Evolutionary conservation across 1,140 invertebrate genomes (phyloP).

Genomic region (Trachymyrmex cornetzi): DNA sequence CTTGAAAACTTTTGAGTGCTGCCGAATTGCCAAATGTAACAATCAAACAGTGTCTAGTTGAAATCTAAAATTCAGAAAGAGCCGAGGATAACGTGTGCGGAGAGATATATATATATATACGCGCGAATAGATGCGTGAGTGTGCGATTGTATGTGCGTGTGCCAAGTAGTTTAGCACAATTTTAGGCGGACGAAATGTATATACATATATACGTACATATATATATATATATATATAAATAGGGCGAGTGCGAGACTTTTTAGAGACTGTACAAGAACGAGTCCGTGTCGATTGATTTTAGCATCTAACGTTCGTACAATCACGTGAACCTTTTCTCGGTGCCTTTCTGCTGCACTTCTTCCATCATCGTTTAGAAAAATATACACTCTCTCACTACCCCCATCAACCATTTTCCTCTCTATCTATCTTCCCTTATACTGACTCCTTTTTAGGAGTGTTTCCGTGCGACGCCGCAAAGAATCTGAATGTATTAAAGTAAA

Average conservation of each 20-base stretch:
- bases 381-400: conserved; percentile 41
- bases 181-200: conserved; percentile 39
- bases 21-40: conserved; percentile 85
- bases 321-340: conserved; percentile 79
- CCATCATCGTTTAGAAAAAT: conserved; percentile 68
- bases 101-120: conserved; percentile 21
- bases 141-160: neutral
- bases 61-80: conserved; percentile 52
- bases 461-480: conserved; percentile 29
- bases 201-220: neutral
- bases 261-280: conserved; percentile 58
- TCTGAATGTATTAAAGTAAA: neutral
- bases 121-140: conserved; percentile 15
- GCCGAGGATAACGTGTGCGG: neutral
- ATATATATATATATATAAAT: neutral
- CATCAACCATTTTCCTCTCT: conserved; percentile 12
- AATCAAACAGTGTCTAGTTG: conserved; percentile 82
- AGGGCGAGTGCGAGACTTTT: conserved; percentile 45
- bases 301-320: conserved; percentile 56
- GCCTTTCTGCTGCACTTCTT: conserved; percentile 80
- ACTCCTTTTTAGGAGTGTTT: conserved; percentile 38
- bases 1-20: conserved; percentile 81
- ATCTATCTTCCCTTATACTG: conserved; percentile 24
- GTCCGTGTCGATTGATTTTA: conserved; percentile 58
- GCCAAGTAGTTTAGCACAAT: conserved; percentile 55